Evolutionary conservation across 2,888 invertebrate species (phyloP).

Genomic region (Diplolepis rosae): DNA sequence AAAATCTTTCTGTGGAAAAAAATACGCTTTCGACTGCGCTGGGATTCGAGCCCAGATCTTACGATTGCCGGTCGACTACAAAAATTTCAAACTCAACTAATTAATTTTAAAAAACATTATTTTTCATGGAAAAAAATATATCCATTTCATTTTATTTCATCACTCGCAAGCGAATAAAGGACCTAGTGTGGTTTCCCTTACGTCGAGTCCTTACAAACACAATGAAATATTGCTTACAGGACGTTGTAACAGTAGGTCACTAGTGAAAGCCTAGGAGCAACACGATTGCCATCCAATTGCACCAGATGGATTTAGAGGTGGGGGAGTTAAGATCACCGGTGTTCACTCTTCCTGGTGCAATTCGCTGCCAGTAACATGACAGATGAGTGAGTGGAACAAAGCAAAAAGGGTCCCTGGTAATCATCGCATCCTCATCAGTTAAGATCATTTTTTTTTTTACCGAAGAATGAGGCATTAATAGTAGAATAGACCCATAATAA

Average conservation of each 20-base stretch:
- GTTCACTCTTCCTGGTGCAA: conserved; percentile 63
- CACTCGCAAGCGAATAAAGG: neutral
- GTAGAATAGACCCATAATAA: too few relatives aligned
- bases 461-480: conserved; percentile 16
- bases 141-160: too few relatives aligned
- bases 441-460: conserved; percentile 11
- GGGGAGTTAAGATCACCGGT: conserved; percentile 53
- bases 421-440: conserved; percentile 24
- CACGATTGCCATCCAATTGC: conserved; percentile 66
- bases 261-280: conserved; percentile 69
- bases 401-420: conserved; percentile 3
- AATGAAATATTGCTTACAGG: conserved; percentile 42
- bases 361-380: conserved; percentile 32
- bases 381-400: conserved; percentile 21
- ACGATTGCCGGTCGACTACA: too few relatives aligned
- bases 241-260: conserved; percentile 69
- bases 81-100: too few relatives aligned
- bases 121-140: too few relatives aligned
- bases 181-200: conserved; percentile 2
- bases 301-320: conserved; percentile 49
- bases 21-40: too few relatives aligned
- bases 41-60: too few relatives aligned
- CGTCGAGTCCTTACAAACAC: conserved; percentile 36
- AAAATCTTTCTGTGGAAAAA: too few relatives aligned
- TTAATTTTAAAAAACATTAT: too few relatives aligned